Base-by-base conservation (phyloP, 1,140 invertebrate species). In the Diorhabda sublineata region DNA sequence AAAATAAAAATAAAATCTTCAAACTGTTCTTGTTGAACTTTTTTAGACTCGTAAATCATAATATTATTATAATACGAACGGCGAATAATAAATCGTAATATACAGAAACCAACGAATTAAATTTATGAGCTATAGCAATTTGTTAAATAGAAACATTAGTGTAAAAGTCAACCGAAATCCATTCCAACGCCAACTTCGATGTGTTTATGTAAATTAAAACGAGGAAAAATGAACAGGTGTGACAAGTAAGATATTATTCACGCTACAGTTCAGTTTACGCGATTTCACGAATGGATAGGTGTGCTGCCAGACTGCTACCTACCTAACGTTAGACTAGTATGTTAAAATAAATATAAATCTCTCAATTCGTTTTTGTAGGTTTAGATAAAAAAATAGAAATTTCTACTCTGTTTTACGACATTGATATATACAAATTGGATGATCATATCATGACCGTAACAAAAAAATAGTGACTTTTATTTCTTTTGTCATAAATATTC, bases 221-320 rank as follows among this genome's bases (percentile, higher is more conserved):
- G 52, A 42, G 64, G 42, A 58, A 56, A 65, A 56, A 65, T 65
- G 42, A 65, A 65, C 64, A 65, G 64, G 64, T 65, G 64, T 65
- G 64, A 65, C 64, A 65, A 65, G 64, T 57, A 65, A 57, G 64
- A 42, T 43, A 65, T 65, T 65, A 65, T 65, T 65, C 64, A 65
- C 47, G 41, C 52, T 56, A 58, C 56, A 65, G 64, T 65, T 58
- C 26, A 58, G 56, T 65, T 65, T 65, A 65, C 52, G 47, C 56
- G 42, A 58, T 65, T 65, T 65, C 56, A 65, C 7, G 56, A 42
- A 42, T 57, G 52, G 52, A 42, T 65, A 57, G 41, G 42, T 4
- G 8, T 8, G 43, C 61, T 7, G 61, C 7, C 4, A 8, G 43
- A 62, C 6, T 62, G 5, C 8, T 45, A 47, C 44, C 42, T 26